Percentiles rank a stretch among this genome's conserved stretches.
These are phyloP conservation scores for Lithosia quadra DNA, from an alignment of 2,888 invertebrate species.

Conservation along the genomic window DNA sequence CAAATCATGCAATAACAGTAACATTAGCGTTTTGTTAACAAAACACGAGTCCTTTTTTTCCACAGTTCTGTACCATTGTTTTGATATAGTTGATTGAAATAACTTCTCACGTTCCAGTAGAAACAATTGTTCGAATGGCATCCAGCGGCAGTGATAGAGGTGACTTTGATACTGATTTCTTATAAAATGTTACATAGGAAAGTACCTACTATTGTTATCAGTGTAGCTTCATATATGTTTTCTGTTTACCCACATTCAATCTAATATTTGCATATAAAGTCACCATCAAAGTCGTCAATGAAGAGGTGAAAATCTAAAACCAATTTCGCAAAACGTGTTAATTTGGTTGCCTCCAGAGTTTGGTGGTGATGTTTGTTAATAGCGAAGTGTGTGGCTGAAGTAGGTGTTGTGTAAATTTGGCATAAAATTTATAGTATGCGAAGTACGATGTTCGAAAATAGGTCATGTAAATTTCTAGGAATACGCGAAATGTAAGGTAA, in stretches of 20 bases:
- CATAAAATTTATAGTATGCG: constrained; percentile 17
- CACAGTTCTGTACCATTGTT: constrained; percentile 74
- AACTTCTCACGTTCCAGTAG: constrained; percentile 77
- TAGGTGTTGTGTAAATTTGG: constrained; percentile 22
- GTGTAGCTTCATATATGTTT: not conserved
- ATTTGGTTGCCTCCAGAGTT: not conserved
- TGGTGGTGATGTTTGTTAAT: not conserved
- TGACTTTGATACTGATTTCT: constrained; percentile 21
- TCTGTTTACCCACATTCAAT: no score
- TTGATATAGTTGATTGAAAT: constrained; percentile 63
- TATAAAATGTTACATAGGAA: not conserved
- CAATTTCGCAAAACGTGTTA: not conserved
- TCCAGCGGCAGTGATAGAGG: constrained; percentile 35
- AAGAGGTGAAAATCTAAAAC: not conserved
- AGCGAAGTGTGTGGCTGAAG: constrained; percentile 10
- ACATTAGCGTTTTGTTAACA: constrained; percentile 67
- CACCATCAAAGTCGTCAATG: not conserved
- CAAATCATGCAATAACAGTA: constrained; percentile 61
- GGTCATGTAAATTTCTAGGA: constrained; percentile 8
- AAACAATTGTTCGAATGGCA: constrained; percentile 46
- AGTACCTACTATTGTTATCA: not conserved
- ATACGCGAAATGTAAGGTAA: not conserved
- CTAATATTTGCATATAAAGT: no score
- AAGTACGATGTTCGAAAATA: constrained; percentile 7
- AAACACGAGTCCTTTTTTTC: constrained; percentile 69